Evolutionary conservation across 2,888 invertebrate species (phyloP), one percentile per base, ranked within the genome.

Genomic region (Synergus laeviventris): DNA sequence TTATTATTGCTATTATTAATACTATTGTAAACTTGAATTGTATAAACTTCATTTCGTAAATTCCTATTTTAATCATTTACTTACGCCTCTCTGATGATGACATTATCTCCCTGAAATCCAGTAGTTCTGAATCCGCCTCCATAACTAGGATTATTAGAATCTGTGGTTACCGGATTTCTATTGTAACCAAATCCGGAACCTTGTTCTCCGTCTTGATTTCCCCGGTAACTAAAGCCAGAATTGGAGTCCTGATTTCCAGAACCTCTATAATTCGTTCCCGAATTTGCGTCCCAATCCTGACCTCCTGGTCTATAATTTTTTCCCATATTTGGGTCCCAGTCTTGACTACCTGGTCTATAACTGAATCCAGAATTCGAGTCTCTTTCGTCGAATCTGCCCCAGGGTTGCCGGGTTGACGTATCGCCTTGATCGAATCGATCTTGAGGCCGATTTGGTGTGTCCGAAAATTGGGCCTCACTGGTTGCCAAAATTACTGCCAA

Each of bases 61-160:
- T 7, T 18, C 11, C 11, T 21, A 31, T 8, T 9, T 56, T 21
- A 24, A 56, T 24, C 12, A 24, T 70, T 36, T 31, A 86, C 89
- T 87, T 76, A 90, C 89, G 90, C 86, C 79, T 90, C 89, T 86
- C 87, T 88, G 70, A 90, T 84, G 54, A 90, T 87, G 38, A 88
- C 74, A 82, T 85, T 87, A 45, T 88, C 87, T 24, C 78, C 78
- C 74, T 78, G 77, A 8, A 36, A 70, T 11, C 73, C 79, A 7
- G 77, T n/a, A 61, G 74, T 80, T 60, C 82, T 81, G 60, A 76
- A 78, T 45, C 45, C 39, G 38, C 45, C 39, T 60, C 70, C 75
- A 31, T 49, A 24, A 18, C 70, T 61, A 16, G 54, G 54, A 31
- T 31, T 60, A n/a, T 70, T 73, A 31, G 36, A 11, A 21, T 77